Base-by-base conservation (phyloP, 2,113 vertebrate species). In the Bombycilla garrulus region DNA sequence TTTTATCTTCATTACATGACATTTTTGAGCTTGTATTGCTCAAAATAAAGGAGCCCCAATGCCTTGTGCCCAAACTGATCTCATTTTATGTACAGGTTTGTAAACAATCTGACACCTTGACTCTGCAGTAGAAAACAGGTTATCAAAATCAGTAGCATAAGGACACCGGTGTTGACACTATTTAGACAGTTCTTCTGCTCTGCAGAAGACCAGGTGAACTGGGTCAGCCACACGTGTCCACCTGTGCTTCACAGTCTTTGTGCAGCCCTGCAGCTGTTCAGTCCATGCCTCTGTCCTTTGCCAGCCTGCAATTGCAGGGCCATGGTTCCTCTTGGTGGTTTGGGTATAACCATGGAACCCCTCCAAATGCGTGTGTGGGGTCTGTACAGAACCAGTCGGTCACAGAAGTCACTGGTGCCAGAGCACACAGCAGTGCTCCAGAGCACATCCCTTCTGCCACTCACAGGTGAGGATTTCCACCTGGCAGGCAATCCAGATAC, bases 71-170 rank as follows among this genome's bases (percentile, higher is more conserved):
- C 53, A 73, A 38, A 79, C 31, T 19, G 48, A 78, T 88, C 36
- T 81, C 29, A 38, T 74, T 92, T 95, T 81, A 95, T 72, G 64
- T 60, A 72, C 47, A 36, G 28, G 25, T 72, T 80, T 92, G 86
- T 94, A 96, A 96, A 96, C 51, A 80, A 77, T 38, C 45, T 64
- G 31, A 85, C 95, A 87, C 62, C 62, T 44, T 28, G n/a, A 36
- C 58, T 85, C 44, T 89, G 80, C 77, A 86, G 70, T 86, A 97
- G 53, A 97, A 96, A 87, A 90, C 79, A 72, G 12, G 15, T 71
- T 90, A 62, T 77, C 66, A 95, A 90, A 92, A 81, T 40, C 2
- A 16, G 58, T 62, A 29, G 29, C 60, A 24, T 84, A 38, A 82
- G 66, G 88, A 36, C 56, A 76, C 65, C 0, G 0, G 74, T 16